Evolutionary conservation across 2,113 vertebrate genomes (phyloP).

Genomic region (Chaetura pelagica): DNA sequence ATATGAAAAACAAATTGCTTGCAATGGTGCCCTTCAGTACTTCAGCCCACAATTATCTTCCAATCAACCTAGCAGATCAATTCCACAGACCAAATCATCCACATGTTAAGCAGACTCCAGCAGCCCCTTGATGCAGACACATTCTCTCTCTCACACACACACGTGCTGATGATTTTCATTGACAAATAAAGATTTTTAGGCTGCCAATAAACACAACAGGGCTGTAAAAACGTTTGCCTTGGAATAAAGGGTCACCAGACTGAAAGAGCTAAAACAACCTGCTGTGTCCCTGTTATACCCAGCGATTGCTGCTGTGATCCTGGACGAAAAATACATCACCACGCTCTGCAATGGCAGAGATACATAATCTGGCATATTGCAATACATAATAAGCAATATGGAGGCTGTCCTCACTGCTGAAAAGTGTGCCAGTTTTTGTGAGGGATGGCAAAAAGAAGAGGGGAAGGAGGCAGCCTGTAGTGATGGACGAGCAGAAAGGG

Average conservation of each 20-base stretch:
- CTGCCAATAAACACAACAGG: not conserved
- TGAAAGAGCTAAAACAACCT: not conserved
- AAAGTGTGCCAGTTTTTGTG: not conserved
- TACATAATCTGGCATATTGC: not conserved
- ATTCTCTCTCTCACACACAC: not conserved
- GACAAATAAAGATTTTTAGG: conserved; percentile 21
- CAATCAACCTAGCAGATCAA: conserved; percentile 51
- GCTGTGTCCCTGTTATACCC: not conserved
- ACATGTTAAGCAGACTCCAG: conserved; percentile 21
- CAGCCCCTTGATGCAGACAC: not conserved
- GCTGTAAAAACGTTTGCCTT: conserved; percentile 14
- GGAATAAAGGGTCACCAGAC: conserved; percentile 8
- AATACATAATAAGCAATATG: rapidly evolving
- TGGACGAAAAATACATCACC: not conserved
- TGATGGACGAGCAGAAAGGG: not conserved
- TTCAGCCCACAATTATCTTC: conserved; percentile 59
- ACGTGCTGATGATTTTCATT: not conserved
- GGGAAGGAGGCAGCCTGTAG: not conserved
- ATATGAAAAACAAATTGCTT: conserved; percentile 60
- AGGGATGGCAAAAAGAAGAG: not conserved
- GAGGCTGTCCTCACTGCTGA: not conserved
- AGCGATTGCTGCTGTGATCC: not conserved
- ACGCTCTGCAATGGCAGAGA: not conserved
- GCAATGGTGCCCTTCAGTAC: conserved; percentile 33
- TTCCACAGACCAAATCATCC: conserved; percentile 34